Evolutionary conservation across 2,113 vertebrate genomes (phyloP).

Genomic region (Pygathrix nemaeus): DNA sequence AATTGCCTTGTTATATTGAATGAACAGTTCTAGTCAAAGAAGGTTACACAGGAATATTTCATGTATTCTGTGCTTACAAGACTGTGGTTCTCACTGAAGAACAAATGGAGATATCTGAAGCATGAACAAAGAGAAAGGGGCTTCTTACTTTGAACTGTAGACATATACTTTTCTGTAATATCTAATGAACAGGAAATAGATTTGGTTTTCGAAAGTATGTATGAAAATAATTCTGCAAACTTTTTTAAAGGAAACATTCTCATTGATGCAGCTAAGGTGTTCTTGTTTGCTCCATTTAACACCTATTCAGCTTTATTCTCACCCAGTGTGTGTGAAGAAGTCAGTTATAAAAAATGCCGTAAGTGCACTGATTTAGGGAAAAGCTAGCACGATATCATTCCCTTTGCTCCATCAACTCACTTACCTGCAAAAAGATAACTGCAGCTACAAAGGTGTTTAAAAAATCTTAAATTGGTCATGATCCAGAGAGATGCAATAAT

Average conservation of each 20-base stretch:
- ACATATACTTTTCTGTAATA: conserved; percentile 6
- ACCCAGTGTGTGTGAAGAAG: background rate
- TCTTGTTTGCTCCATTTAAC: conserved; percentile 26
- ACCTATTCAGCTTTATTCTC: background rate
- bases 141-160: conserved; percentile 13
- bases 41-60: conserved; percentile 46
- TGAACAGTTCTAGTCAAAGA: conserved; percentile 57
- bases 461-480: conserved; percentile 28
- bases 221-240: background rate
- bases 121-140: background rate
- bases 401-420: background rate
- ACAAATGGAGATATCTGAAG: conserved; percentile 23
- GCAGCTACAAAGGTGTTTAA: background rate
- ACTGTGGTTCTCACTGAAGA: conserved; percentile 35
- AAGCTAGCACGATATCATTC: background rate
- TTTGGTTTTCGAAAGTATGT: background rate
- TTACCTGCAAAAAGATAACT: background rate
- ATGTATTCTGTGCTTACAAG: conserved; percentile 56
- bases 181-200: background rate
- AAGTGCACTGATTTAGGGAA: conserved; percentile 41
- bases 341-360: conserved; percentile 12
- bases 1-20: conserved; percentile 60
- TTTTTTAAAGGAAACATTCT: background rate
- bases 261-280: background rate
- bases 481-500: background rate